Evolutionary conservation across 2,888 invertebrate genomes (phyloP).

Genomic region (Erannis defoliaria): DNA sequence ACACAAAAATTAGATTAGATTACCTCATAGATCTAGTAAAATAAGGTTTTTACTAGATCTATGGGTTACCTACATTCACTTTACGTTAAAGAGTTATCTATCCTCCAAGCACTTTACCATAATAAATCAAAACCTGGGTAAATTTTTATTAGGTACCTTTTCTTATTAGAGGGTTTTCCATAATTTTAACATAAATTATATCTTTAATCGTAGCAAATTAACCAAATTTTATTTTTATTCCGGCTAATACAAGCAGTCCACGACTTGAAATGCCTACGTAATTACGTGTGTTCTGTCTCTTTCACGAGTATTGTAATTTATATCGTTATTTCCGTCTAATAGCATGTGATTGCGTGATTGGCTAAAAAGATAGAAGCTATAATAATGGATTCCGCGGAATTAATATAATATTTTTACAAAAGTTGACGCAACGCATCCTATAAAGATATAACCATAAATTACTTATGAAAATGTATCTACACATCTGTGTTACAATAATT

Average conservation of each 20-base stretch:
- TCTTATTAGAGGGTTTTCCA: neutral
- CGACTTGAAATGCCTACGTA: constrained; percentile 42
- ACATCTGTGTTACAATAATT: constrained; percentile 14
- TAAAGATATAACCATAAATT: neutral
- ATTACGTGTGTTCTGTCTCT: constrained; percentile 45
- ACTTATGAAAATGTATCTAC: neutral
- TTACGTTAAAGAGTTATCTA: no score
- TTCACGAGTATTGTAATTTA: constrained; percentile 37
- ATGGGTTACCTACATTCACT: no score
- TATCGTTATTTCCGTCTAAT: constrained; percentile 66
- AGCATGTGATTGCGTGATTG: constrained; percentile 75
- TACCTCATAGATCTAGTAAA: no score
- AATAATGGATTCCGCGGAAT: constrained; percentile 2
- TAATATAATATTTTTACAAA: constrained; percentile 33
- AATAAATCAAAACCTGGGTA: no score
- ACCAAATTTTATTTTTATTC: neutral
- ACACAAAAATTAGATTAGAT: no score
- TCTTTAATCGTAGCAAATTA: no score
- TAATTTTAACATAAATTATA: neutral
- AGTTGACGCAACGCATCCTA: neutral
- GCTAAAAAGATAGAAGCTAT: constrained; percentile 45
- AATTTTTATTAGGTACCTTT: neutral
- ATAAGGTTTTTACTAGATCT: no score
- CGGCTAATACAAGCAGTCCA: constrained; percentile 40
- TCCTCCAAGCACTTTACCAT: no score